Conservation (phyloP, 2,888 invertebrate genomes). For the Poecilus cupreus region DNA sequence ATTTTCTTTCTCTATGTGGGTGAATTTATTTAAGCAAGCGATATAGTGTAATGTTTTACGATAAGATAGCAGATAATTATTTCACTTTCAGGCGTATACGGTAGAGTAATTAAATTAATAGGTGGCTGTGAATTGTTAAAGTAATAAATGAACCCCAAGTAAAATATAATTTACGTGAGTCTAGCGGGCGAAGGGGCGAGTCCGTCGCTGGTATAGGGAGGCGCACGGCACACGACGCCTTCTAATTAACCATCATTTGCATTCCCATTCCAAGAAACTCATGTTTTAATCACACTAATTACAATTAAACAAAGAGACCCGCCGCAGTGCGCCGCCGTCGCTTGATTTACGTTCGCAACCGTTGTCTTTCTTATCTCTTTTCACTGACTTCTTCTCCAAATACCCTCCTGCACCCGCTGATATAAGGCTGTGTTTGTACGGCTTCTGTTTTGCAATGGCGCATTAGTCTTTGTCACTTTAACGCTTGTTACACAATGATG, state of each 20-base stretch:
- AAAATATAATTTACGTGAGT: constrained; percentile 38
- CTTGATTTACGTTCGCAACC: constrained; percentile 15
- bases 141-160: constrained; percentile 41
- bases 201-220: not conserved
- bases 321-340: not conserved
- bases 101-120: constrained; percentile 15
- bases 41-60: not conserved
- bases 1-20: too few relatives aligned
- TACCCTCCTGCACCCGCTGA: not conserved
- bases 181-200: not conserved
- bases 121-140: constrained; percentile 2
- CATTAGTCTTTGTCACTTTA: constrained; percentile 39
- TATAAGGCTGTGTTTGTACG: not conserved
- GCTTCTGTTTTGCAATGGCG: constrained; percentile 13
- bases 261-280: constrained; percentile 61
- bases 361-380: constrained; percentile 28
- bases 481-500: not conserved
- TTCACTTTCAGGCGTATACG: not conserved
- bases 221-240: constrained; percentile 36
- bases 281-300: constrained; percentile 61
- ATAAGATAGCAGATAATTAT: constrained; percentile 4
- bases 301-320: constrained; percentile 55
- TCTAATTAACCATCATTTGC: constrained; percentile 61
- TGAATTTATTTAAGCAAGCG: too few relatives aligned
- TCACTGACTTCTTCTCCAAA: not conserved